phyloP scores from a whole-genome alignment of 2,888 invertebrate species.

The Emmelina monodactyla region DNA sequence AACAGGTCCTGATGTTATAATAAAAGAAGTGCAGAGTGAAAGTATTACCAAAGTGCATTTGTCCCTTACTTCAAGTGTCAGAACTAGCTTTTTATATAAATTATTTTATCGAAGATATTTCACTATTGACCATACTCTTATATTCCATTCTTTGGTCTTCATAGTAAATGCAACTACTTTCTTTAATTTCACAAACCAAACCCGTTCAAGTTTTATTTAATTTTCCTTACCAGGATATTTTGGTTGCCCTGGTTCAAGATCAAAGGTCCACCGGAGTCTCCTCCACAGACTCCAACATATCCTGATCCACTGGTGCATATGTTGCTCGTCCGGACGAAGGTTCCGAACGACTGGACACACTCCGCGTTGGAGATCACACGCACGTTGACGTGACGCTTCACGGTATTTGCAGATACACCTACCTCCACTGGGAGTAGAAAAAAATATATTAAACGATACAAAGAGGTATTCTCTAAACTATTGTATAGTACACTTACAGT shows the following conservation, averaged over 20 bases:
- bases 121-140: too few relatives aligned
- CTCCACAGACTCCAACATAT: slow-evolving; percentile 30
- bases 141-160: too few relatives aligned
- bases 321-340: slow-evolving; percentile 19
- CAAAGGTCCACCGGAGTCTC: slow-evolving; percentile 38
- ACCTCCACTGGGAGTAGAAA: too few relatives aligned
- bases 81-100: too few relatives aligned
- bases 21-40: too few relatives aligned
- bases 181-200: slow-evolving; percentile 1
- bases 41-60: too few relatives aligned
- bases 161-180: too few relatives aligned
- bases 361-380: slow-evolving; percentile 25
- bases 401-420: slow-evolving; percentile 18
- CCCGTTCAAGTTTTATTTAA: not conserved
- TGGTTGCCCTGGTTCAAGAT: slow-evolving; percentile 18
- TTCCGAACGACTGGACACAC: slow-evolving; percentile 19
- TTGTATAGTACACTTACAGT: slow-evolving; percentile 33
- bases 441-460: too few relatives aligned
- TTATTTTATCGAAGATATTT: too few relatives aligned
- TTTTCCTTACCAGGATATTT: slow-evolving; percentile 25
- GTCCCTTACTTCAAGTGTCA: too few relatives aligned
- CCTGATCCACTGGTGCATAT: slow-evolving; percentile 33
- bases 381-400: slow-evolving; percentile 27
- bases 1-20: too few relatives aligned
- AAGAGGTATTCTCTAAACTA: too few relatives aligned